These are phyloP conservation scores for Acanthisitta chloris DNA, from an alignment of 2,113 vertebrate genomes.

Conservation along the genomic window DNA sequence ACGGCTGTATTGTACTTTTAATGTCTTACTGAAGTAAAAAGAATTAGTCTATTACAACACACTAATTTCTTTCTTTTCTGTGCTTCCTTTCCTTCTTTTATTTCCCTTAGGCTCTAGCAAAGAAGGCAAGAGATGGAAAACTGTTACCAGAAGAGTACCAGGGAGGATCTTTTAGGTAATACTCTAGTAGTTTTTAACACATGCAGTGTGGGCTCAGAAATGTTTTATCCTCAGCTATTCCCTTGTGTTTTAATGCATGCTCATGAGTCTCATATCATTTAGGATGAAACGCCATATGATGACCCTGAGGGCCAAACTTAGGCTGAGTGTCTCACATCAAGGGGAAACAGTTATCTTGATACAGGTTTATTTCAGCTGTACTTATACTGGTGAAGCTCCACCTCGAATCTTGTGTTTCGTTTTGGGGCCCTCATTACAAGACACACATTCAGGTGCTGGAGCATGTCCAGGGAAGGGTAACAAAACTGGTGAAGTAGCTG, in stretches of 20 bases:
- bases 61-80: neutral
- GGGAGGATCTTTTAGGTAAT: conserved; percentile 96
- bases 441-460: neutral
- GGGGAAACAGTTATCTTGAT: neutral
- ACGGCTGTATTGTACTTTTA: neutral
- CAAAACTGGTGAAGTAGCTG: neutral
- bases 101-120: conserved; percentile 80
- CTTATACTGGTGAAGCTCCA: neutral
- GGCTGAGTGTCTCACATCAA: neutral
- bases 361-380: neutral
- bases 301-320: neutral
- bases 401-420: neutral
- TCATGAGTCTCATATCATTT: too few relatives aligned
- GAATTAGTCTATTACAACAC: neutral
- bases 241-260: neutral
- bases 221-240: neutral
- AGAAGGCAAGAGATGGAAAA: conserved; percentile 94
- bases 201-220: neutral
- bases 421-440: neutral
- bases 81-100: neutral
- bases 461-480: neutral
- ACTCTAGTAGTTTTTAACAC: neutral
- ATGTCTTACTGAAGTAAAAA: neutral
- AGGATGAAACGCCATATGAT: neutral
- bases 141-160: conserved; percentile 94